These are phyloP conservation scores for Aphaenogaster rudis DNA, from an alignment of 1,140 invertebrate genomes.

Conservation along the genomic window DNA sequence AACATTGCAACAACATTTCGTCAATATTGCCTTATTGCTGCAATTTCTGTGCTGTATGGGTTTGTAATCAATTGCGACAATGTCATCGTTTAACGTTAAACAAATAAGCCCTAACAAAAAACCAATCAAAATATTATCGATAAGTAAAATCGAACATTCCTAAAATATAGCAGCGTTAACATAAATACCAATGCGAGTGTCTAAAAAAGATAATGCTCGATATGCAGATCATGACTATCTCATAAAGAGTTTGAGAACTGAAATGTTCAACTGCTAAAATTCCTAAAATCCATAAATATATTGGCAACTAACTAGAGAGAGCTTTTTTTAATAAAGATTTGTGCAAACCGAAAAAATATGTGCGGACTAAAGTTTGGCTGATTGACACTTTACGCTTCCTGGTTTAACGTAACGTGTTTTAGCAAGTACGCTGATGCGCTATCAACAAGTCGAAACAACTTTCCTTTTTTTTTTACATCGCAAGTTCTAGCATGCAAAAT, in stretches of 20 bases:
- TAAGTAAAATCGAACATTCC: too few relatives aligned
- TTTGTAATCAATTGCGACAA: too few relatives aligned
- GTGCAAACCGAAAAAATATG: not conserved
- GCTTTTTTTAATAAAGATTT: not conserved
- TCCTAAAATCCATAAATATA: not conserved
- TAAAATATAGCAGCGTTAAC: too few relatives aligned
- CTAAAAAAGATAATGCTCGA: not conserved
- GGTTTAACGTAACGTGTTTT: not conserved
- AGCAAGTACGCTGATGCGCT: not conserved
- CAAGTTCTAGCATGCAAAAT: constrained; percentile 46
- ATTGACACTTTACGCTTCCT: not conserved
- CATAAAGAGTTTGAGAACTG: not conserved
- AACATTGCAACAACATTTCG: too few relatives aligned
- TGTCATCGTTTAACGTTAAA: too few relatives aligned
- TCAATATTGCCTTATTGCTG: too few relatives aligned
- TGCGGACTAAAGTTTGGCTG: not conserved
- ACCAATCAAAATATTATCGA: too few relatives aligned
- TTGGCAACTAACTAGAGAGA: not conserved
- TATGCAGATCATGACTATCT: not conserved
- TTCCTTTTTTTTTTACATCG: constrained; percentile 38
- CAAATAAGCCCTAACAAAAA: too few relatives aligned
- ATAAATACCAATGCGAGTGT: not conserved
- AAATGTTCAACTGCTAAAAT: not conserved
- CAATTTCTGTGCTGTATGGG: too few relatives aligned
- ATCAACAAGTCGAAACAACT: constrained; percentile 43